A percentile compares a stretch with the other conserved stretches of the same genome.
Evolutionary conservation across 2,888 invertebrate species (phyloP).

Genomic region (Geophilus truncorum): DNA sequence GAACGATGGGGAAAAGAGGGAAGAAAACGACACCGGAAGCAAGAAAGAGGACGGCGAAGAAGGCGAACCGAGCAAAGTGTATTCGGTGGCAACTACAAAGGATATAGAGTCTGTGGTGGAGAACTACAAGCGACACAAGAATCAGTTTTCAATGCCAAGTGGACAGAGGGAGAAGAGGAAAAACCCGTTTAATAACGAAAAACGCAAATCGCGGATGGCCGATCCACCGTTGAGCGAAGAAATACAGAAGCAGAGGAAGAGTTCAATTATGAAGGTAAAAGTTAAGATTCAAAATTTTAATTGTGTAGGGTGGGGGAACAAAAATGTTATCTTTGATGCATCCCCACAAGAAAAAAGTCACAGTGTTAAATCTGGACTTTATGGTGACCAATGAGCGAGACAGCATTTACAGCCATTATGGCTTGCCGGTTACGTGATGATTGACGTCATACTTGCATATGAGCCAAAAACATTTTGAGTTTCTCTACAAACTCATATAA

Average conservation of each 20-base stretch:
- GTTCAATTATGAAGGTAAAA: slow-evolving; percentile 73
- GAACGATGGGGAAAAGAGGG: slow-evolving; percentile 46
- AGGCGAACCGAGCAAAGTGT: slow-evolving; percentile 44
- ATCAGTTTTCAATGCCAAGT: slow-evolving; percentile 50
- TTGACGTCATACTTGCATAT: too few relatives aligned
- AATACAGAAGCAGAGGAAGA: slow-evolving; percentile 73
- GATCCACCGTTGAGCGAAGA: slow-evolving; percentile 60
- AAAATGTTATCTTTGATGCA: too few relatives aligned
- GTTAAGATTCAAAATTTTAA: not conserved
- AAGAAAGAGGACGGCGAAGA: slow-evolving; percentile 36
- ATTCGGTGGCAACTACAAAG: slow-evolving; percentile 51
- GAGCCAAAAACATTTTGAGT: too few relatives aligned
- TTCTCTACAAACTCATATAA: too few relatives aligned
- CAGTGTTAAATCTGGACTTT: too few relatives aligned
- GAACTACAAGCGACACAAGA: slow-evolving; percentile 55
- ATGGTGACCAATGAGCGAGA: too few relatives aligned
- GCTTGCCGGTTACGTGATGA: too few relatives aligned
- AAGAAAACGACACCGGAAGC: slow-evolving; percentile 42
- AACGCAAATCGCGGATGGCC: slow-evolving; percentile 34
- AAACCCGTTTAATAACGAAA: slow-evolving; percentile 38
- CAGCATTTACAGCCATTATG: too few relatives aligned
- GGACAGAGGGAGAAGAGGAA: slow-evolving; percentile 35
- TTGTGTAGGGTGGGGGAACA: too few relatives aligned
- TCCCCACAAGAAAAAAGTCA: too few relatives aligned
- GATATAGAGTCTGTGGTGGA: slow-evolving; percentile 53